These are phyloP conservation scores for Coccyzus lansbergi DNA, from an alignment of 2,797 vertebrate genomes.

Conservation along the genomic window DNA sequence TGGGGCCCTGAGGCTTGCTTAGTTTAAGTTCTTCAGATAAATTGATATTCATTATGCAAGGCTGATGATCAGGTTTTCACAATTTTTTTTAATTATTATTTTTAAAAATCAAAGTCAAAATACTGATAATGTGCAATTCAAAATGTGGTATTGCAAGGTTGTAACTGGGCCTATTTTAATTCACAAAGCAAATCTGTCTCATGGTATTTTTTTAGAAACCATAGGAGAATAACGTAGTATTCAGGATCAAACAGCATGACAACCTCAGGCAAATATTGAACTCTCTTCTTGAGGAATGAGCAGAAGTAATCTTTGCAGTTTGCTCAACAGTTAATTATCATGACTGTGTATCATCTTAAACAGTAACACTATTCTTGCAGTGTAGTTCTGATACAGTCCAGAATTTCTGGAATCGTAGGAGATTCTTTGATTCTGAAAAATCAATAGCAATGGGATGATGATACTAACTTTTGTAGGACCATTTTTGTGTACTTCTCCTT, in stretches of 20 bases:
- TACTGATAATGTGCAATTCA: neutral
- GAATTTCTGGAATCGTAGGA: neutral
- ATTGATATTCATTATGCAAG: neutral
- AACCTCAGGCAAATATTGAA: neutral
- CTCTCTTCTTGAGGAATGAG: neutral
- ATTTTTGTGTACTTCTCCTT: neutral
- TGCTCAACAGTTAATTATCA: neutral
- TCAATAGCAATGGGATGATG: neutral
- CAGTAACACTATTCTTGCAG: neutral
- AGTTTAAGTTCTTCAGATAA: neutral
- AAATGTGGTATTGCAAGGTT: neutral
- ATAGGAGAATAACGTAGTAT: neutral
- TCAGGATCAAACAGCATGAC: neutral
- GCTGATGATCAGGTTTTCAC: neutral
- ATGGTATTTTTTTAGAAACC: neutral
- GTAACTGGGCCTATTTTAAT: neutral
- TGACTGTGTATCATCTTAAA: neutral
- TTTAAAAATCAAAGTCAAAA: neutral
- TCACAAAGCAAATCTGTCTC: neutral
- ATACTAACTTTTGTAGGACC: neutral
- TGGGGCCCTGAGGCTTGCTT: neutral
- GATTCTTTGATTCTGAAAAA: neutral
- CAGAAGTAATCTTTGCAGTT: neutral
- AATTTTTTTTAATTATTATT: neutral
- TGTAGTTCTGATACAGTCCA: neutral